Evolutionary conservation across 2,113 vertebrate genomes (phyloP).

Genomic region (Conger conger): DNA sequence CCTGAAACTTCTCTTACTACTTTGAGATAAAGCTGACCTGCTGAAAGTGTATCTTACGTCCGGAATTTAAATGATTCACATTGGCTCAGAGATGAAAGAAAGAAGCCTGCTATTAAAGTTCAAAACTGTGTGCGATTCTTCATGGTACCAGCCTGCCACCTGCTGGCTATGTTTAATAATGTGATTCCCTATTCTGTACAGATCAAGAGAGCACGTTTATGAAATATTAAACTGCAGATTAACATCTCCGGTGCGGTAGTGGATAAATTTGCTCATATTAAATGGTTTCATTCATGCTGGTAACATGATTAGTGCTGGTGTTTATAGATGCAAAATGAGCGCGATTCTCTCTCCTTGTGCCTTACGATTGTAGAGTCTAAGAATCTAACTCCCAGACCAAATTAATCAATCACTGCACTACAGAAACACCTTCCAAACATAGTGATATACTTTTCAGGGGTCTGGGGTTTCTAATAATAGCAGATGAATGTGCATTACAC

Average conservation of each 20-base stretch:
- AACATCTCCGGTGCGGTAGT: neutral
- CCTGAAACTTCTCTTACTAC: too few relatives aligned
- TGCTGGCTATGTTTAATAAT: neutral
- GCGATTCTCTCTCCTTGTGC: neutral
- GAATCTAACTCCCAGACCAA: neutral
- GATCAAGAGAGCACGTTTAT: neutral
- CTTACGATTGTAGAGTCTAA: neutral
- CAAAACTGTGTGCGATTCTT: too few relatives aligned
- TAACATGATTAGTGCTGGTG: neutral
- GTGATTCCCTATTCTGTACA: neutral
- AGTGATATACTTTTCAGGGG: neutral
- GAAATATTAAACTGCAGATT: neutral
- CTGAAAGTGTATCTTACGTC: too few relatives aligned
- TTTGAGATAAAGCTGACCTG: too few relatives aligned
- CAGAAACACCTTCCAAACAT: neutral
- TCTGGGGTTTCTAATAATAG: too few relatives aligned
- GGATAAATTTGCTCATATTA: neutral
- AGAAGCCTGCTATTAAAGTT: too few relatives aligned
- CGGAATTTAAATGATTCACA: too few relatives aligned
- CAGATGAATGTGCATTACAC: too few relatives aligned
- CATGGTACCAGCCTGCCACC: neutral
- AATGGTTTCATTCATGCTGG: neutral
- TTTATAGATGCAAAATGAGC: neutral
- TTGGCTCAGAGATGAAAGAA: too few relatives aligned
- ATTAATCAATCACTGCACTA: neutral